Conservation (phyloP, 2,797 vertebrate genomes). For the Bradypus variegatus region DNA sequence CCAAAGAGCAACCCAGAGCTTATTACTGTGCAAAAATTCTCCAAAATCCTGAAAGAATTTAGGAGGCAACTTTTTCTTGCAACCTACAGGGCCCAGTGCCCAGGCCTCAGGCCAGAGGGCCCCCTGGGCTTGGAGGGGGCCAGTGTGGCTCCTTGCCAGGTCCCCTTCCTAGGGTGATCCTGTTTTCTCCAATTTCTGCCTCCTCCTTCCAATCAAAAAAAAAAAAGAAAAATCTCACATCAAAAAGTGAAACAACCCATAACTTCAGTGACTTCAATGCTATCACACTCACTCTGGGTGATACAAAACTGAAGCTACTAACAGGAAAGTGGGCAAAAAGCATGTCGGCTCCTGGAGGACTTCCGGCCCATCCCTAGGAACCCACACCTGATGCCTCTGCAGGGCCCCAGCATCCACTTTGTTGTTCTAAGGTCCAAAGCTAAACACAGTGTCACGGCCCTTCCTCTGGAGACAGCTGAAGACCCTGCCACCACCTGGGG, state of each 20-base stretch:
- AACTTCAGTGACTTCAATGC: conserved; percentile 87
- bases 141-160: background rate
- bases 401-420: conserved; percentile 40
- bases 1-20: conserved; percentile 72
- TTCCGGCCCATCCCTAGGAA: conserved; percentile 35
- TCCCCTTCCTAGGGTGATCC: conserved; percentile 62
- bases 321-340: conserved; percentile 72
- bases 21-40: conserved; percentile 83
- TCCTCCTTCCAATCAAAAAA: conserved; percentile 33
- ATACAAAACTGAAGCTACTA: conserved; percentile 73
- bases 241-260: conserved; percentile 71
- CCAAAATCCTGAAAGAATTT: conserved; percentile 67
- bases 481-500: background rate
- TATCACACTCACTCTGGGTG: conserved; percentile 74
- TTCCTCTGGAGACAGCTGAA: conserved; percentile 45
- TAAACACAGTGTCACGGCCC: conserved; percentile 66
- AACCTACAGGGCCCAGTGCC: conserved; percentile 24
- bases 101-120: conserved; percentile 32
- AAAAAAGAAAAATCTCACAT: conserved; percentile 11
- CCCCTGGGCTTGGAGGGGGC: background rate
- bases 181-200: conserved; percentile 55
- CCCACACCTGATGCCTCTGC: conserved; percentile 37
- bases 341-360: conserved; percentile 76
- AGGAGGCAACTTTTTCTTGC: conserved; percentile 49
- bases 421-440: conserved; percentile 7